phyloP scores from a whole-genome alignment of 2,888 invertebrate species.

The Conomelus anceps region DNA sequence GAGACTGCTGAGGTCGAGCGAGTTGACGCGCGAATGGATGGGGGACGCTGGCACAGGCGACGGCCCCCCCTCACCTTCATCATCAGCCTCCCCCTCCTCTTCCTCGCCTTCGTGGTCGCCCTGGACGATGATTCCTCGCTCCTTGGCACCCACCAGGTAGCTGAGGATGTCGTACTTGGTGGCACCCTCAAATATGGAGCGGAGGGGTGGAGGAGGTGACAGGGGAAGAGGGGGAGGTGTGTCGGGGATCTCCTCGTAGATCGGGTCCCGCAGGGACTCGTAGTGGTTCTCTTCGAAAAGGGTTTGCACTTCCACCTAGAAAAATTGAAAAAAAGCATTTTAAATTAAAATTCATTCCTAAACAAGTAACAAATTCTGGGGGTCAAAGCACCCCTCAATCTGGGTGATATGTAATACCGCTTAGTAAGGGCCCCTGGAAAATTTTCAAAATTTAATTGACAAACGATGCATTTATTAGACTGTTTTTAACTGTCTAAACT shows the following conservation, averaged over 20 bases:
- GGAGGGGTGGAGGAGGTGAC: constrained; percentile 64
- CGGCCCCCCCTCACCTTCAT: constrained; percentile 47
- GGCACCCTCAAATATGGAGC: constrained; percentile 51
- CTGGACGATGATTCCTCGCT: constrained; percentile 45
- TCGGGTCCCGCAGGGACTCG: constrained; percentile 68
- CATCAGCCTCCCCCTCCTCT: constrained; percentile 41
- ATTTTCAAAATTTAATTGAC: too few species aligned
- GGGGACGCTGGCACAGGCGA: constrained; percentile 41
- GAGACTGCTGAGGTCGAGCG: constrained; percentile 56
- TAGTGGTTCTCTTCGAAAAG: constrained; percentile 55
- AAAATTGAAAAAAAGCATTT: too few species aligned
- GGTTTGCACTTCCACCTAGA: constrained; percentile 4
- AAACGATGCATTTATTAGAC: too few species aligned
- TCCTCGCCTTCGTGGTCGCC: constrained; percentile 51
- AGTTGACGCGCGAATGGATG: constrained; percentile 44
- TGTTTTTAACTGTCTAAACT: too few species aligned
- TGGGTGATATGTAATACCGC: too few species aligned
- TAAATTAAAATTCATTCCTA: too few species aligned
- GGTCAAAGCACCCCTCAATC: too few species aligned
- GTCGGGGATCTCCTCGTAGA: constrained; percentile 52
- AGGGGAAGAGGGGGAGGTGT: constrained; percentile 68
- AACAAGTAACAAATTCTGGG: too few species aligned
- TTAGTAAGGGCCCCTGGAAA: too few species aligned
- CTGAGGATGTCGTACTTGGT: constrained; percentile 86
- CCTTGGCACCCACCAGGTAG: constrained; percentile 80